A percentile compares a stretch with the other conserved stretches of the same genome.
Evolutionary conservation across 2,888 invertebrate species (phyloP).

Genomic region (Isoperla grammatica): DNA sequence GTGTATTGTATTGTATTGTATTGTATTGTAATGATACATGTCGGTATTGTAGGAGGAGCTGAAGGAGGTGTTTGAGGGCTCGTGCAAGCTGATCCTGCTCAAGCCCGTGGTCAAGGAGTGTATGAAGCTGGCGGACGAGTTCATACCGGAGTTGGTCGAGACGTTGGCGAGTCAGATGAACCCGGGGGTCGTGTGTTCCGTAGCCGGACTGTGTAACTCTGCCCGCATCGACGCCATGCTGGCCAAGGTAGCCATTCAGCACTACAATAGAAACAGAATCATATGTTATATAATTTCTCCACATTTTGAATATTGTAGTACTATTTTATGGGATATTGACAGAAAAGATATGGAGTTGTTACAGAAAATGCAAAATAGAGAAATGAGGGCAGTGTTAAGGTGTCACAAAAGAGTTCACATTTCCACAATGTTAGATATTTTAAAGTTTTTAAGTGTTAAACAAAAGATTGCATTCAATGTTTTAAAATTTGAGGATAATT

Average conservation of each 20-base stretch:
- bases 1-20: too few species aligned
- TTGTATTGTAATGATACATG: too few species aligned
- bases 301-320: too few species aligned
- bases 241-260: not conserved
- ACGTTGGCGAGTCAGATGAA: slow-evolving; percentile 87
- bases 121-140: slow-evolving; percentile 72
- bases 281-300: not conserved
- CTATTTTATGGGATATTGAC: too few species aligned
- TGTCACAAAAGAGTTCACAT: too few species aligned
- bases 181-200: slow-evolving; percentile 79
- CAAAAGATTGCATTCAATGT: too few species aligned
- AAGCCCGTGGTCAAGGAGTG: slow-evolving; percentile 70
- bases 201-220: slow-evolving; percentile 83
- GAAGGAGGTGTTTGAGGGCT: slow-evolving; percentile 81
- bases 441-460: too few species aligned
- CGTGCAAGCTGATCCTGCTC: slow-evolving; percentile 73
- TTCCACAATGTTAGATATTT: too few species aligned
- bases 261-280: not conserved
- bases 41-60: slow-evolving; percentile 73
- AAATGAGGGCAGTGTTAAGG: slow-evolving; percentile 13
- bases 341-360: too few species aligned
- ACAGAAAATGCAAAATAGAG: slow-evolving; percentile 36
- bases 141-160: slow-evolving; percentile 81
- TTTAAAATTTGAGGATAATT: too few species aligned
- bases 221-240: slow-evolving; percentile 58